Evolutionary conservation across 2,888 invertebrate species (phyloP).

Genomic region (Phlogophora meticulosa): DNA sequence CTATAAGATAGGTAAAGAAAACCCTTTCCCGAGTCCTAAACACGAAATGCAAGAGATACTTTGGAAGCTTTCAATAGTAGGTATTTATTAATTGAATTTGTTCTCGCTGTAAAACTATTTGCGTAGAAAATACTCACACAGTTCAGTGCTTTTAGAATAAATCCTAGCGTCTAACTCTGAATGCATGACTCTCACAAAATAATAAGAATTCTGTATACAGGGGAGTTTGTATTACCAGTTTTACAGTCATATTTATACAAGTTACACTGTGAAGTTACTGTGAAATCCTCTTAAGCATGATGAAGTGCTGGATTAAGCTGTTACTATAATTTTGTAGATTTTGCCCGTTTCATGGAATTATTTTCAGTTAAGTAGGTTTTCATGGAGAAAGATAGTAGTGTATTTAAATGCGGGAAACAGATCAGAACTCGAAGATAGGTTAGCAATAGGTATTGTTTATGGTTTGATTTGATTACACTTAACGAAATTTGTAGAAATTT

Average conservation of each 20-base stretch:
- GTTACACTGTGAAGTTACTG: slow-evolving; percentile 23
- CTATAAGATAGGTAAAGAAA: too few relatives aligned
- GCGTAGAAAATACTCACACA: not conserved
- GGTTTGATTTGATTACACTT: not conserved
- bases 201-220: slow-evolving; percentile 19
- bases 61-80: not conserved
- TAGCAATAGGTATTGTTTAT: too few relatives aligned
- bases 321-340: slow-evolving; percentile 54
- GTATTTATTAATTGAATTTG: not conserved
- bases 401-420: not conserved
- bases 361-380: slow-evolving; percentile 46
- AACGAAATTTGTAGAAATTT: not conserved
- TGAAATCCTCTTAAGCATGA: slow-evolving; percentile 54
- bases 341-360: slow-evolving; percentile 45
- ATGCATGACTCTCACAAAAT: slow-evolving; percentile 16
- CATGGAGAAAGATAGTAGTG: not conserved
- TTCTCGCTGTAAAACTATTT: not conserved
- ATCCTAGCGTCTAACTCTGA: slow-evolving; percentile 21
- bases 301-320: slow-evolving; percentile 48
- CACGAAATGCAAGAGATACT: too few relatives aligned
- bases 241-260: slow-evolving; percentile 34
- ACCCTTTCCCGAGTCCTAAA: too few relatives aligned
- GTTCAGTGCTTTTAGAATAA: slow-evolving; percentile 4
- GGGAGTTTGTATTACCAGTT: slow-evolving; percentile 32
- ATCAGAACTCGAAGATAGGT: not conserved